Conservation (phyloP, 2,113 vertebrate genomes). For the Centrocercus urophasianus region DNA sequence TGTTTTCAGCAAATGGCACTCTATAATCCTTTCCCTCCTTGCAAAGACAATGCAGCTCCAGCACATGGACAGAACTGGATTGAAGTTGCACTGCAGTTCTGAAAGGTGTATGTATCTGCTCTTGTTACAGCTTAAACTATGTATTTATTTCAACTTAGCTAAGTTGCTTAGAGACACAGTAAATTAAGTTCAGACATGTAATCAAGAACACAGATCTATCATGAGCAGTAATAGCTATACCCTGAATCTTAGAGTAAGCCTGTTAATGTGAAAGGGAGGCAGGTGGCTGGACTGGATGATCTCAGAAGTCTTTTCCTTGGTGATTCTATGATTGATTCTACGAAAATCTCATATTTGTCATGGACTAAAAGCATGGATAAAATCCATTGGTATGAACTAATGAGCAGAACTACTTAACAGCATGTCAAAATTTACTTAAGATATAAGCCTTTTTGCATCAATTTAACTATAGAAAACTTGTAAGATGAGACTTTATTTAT, state of each 20-base stretch:
- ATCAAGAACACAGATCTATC: background rate
- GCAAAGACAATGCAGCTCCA: background rate
- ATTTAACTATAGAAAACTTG: background rate
- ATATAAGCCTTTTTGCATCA: background rate
- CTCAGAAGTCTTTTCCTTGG: too few relatives aligned
- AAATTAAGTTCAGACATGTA: background rate
- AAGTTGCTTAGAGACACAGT: background rate
- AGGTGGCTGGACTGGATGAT: too few relatives aligned
- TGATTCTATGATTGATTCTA: too few relatives aligned
- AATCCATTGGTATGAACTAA: background rate
- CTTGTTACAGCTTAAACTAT: background rate
- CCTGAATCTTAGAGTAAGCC: background rate
- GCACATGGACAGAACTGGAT: background rate
- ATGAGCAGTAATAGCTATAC: background rate
- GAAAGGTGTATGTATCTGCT: background rate
- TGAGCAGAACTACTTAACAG: background rate
- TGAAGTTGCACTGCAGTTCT: background rate
- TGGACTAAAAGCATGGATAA: background rate
- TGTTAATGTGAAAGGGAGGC: background rate
- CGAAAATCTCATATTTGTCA: background rate
- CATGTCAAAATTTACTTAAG: background rate
- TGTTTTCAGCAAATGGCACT: background rate
- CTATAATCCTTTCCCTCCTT: background rate
- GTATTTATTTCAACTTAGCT: slow-evolving; percentile 29
- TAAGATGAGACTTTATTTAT: background rate